phyloP scores from a whole-genome alignment of 2,797 vertebrate species.

The Dendrocincla fuliginosa region DNA sequence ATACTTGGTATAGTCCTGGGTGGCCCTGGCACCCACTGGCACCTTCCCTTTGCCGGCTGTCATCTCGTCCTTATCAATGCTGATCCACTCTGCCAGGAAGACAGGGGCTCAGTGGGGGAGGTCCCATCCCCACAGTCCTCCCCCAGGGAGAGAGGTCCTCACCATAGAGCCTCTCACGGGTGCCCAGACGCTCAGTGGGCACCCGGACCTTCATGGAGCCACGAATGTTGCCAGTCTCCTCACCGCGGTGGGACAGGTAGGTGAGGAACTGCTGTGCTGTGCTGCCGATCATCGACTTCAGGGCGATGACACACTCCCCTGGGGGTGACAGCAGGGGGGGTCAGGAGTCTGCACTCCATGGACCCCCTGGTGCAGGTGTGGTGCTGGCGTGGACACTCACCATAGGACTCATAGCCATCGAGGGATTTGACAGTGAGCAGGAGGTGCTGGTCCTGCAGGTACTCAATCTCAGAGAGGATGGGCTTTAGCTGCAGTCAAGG shows the following conservation, averaged over 20 bases:
- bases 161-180: slow-evolving; percentile 94
- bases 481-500: slow-evolving; percentile 82
- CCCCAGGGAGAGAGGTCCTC: not conserved
- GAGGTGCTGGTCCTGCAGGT: slow-evolving; percentile 96
- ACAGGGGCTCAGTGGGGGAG: not conserved
- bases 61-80: slow-evolving; percentile 91
- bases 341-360: fast-evolving
- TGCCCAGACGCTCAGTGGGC: slow-evolving; percentile 91
- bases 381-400: slow-evolving; percentile 65
- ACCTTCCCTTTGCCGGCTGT: slow-evolving; percentile 86
- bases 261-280: slow-evolving; percentile 96
- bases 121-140: not conserved
- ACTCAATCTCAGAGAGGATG: slow-evolving; percentile 94
- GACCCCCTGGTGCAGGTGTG: fast-evolving
- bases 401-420: slow-evolving; percentile 95
- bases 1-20: slow-evolving; percentile 86
- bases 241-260: slow-evolving; percentile 92
- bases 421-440: slow-evolving; percentile 95
- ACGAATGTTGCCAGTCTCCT: slow-evolving; percentile 96
- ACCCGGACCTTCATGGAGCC: slow-evolving; percentile 96
- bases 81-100: slow-evolving; percentile 90
- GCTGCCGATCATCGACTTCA: slow-evolving; percentile 98
- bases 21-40: slow-evolving; percentile 74
- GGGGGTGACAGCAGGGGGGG: not conserved
- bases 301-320: slow-evolving; percentile 94